Percentiles rank a stretch among this genome's conserved stretches.
phyloP scores from a whole-genome alignment of 92 coral and sea anemone genomes.

The Epizoanthus ramosus region DNA sequence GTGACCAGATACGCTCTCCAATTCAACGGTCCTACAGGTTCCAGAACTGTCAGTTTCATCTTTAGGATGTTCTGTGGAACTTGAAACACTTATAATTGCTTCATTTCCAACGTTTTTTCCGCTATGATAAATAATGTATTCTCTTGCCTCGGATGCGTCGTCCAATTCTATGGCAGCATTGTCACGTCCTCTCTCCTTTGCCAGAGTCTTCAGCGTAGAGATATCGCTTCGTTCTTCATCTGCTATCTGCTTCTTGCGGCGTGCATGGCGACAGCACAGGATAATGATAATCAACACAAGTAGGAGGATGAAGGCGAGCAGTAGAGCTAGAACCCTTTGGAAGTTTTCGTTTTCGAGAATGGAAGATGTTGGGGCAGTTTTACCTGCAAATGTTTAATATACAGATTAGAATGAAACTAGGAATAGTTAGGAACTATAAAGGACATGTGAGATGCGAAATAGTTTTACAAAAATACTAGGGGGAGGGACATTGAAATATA shows the following conservation, averaged over 20 bases:
- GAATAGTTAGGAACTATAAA: too few species aligned
- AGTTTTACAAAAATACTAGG: too few species aligned
- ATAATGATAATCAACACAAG: constrained; percentile 14
- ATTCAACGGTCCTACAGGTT: neutral
- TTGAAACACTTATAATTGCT: neutral
- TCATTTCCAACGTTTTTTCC: constrained; percentile 8
- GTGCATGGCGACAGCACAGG: constrained; percentile 30
- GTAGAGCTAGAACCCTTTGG: neutral
- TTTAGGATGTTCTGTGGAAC: neutral
- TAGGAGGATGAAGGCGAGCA: constrained; percentile 16
- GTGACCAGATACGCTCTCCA: neutral
- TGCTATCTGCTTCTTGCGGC: neutral
- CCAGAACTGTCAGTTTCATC: neutral
- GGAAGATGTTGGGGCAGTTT: neutral
- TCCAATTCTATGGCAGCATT: constrained; percentile 10
- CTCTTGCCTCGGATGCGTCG: neutral
- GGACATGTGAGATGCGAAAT: too few species aligned
- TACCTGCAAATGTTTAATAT: neutral
- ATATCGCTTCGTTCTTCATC: constrained; percentile 25
- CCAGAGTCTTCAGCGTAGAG: constrained; percentile 18
- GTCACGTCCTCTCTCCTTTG: constrained; percentile 17
- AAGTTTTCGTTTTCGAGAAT: constrained; percentile 25
- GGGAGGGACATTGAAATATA: too few species aligned
- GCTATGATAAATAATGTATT: constrained; percentile 5
- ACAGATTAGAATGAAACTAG: neutral